Conservation (phyloP, 2,797 vertebrate genomes). For the Tokudaia tokunoshimensis region DNA sequence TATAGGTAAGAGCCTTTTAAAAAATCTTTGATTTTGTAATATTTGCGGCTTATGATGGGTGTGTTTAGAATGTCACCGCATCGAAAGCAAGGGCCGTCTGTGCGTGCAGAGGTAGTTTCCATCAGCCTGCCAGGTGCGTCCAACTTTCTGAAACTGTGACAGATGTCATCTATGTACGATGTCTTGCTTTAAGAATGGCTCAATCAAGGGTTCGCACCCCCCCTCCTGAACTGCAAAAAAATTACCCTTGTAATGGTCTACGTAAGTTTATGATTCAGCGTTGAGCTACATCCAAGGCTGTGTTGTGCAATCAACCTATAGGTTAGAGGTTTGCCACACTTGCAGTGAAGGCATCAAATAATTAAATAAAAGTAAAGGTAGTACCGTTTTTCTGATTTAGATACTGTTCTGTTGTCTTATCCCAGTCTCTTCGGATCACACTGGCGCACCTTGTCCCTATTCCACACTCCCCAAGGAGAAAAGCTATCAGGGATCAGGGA, state of each 20-base stretch:
- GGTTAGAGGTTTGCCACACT: not conserved
- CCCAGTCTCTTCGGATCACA: not conserved
- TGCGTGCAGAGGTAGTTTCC: not conserved
- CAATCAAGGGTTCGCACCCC: not conserved
- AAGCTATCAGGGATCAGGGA: accelerated
- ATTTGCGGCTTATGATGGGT: not conserved
- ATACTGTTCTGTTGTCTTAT: not conserved
- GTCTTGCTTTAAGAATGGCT: not conserved
- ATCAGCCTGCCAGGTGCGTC: not conserved
- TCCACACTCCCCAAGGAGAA: not conserved
- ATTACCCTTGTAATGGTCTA: not conserved
- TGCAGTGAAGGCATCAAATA: too few relatives aligned
- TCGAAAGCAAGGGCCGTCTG: not conserved
- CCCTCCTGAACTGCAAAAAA: not conserved
- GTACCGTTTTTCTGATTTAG: not conserved
- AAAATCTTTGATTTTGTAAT: not conserved
- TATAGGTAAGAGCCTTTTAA: not conserved
- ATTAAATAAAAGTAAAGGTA: not conserved
- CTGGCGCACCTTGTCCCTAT: too few relatives aligned
- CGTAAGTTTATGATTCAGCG: not conserved
- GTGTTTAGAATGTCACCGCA: not conserved
- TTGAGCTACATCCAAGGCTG: not conserved
- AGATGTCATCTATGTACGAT: not conserved
- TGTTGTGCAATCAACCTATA: not conserved
- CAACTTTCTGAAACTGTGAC: not conserved